phyloP scores from a whole-genome alignment of 2,113 vertebrate species.

The Chloropsis hardwickii region DNA sequence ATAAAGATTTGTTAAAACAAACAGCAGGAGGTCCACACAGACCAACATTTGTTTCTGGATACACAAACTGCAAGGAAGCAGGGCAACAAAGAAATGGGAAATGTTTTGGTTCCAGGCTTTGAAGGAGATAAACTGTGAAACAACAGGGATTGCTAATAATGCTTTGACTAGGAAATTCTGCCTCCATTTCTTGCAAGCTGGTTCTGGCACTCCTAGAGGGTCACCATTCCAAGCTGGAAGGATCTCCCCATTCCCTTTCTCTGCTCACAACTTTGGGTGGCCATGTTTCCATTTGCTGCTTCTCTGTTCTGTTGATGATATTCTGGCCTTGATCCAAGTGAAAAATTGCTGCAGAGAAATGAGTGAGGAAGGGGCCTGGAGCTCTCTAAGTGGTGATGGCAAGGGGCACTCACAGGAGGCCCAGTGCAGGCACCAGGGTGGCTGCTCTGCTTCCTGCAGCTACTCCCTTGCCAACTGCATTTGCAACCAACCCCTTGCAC shows the following conservation, averaged over 20 bases:
- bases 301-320: not conserved
- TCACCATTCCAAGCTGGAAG: not conserved
- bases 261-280: not conserved
- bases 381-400: not conserved
- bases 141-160: not conserved
- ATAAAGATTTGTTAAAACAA: not conserved
- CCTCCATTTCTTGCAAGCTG: not conserved
- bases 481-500: not conserved
- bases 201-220: not conserved
- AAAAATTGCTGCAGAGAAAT: not conserved
- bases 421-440: not conserved
- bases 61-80: not conserved
- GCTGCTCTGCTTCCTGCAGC: not conserved
- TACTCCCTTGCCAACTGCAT: fast-evolving
- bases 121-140: not conserved
- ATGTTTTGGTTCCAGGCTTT: not conserved
- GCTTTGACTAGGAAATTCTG: not conserved
- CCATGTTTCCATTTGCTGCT: not conserved
- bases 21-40: not conserved
- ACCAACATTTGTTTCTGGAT: not conserved
- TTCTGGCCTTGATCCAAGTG: not conserved
- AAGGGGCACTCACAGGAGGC: not conserved
- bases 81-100: not conserved
- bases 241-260: not conserved
- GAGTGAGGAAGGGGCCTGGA: not conserved